phyloP scores from a whole-genome alignment of 2,797 vertebrate genomes.

The Pempheris klunzingeri region DNA sequence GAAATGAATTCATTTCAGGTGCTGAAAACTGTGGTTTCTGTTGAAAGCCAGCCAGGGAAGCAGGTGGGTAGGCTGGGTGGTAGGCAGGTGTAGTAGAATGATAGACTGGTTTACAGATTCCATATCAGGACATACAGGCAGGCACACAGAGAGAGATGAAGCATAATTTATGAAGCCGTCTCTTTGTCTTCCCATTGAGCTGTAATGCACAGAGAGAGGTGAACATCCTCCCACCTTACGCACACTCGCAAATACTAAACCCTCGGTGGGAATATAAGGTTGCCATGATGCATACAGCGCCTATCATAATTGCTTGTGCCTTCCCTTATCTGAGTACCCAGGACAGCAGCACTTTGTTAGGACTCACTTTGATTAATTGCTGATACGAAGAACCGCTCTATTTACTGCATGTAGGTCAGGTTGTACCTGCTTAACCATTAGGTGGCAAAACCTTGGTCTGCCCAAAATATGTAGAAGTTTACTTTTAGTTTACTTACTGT shows the following conservation, averaged over 20 bases:
- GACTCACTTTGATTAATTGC: constrained; percentile 82
- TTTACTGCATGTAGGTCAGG: constrained; percentile 81
- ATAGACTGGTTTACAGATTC: constrained; percentile 17
- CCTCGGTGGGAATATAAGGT: constrained; percentile 54
- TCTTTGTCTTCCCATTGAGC: constrained; percentile 57
- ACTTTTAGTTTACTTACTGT: constrained; percentile 58
- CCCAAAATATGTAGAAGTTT: constrained; percentile 61
- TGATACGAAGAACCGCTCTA: constrained; percentile 71
- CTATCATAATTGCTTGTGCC: constrained; percentile 70
- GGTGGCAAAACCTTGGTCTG: constrained; percentile 54
- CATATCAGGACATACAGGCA: constrained; percentile 20
- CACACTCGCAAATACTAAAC: constrained; percentile 33
- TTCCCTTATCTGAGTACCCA: constrained; percentile 61
- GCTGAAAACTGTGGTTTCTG: constrained; percentile 15
- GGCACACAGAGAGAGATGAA: constrained; percentile 37
- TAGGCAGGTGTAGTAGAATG: constrained; percentile 27
- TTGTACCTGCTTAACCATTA: constrained; percentile 70
- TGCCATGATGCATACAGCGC: constrained; percentile 17
- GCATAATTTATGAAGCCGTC: constrained; percentile 45
- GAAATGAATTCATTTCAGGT: constrained; percentile 30
- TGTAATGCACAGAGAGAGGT: constrained; percentile 58
- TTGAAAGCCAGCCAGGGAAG: constrained; percentile 20
- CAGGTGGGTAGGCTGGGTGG: constrained; percentile 17
- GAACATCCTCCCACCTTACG: constrained; percentile 39
- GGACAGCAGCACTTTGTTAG: constrained; percentile 77